Conservation (phyloP, 2,888 invertebrate genomes). For the Sicus ferrugineus region DNA sequence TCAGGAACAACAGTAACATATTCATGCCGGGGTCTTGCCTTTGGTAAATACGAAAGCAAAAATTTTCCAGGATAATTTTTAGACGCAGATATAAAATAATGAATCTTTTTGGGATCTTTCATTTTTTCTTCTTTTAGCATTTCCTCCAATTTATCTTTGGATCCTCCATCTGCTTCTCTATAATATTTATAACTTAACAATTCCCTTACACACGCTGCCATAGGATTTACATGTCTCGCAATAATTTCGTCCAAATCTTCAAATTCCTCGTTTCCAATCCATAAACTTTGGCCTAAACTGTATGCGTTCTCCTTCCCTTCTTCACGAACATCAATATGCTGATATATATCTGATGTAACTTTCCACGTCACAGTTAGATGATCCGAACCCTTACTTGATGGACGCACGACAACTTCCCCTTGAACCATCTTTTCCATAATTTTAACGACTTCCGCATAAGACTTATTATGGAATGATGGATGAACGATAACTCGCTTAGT, state of each 20-base stretch:
- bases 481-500: constrained; percentile 97
- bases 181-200: constrained; percentile 92
- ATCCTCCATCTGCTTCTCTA: constrained; percentile 77
- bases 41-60: constrained; percentile 90
- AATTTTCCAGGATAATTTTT: constrained; percentile 93
- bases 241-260: constrained; percentile 99
- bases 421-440: constrained; percentile 92
- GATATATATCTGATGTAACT: constrained; percentile 90
- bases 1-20: constrained; percentile 91
- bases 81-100: constrained; percentile 84
- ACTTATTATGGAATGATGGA: constrained; percentile 96
- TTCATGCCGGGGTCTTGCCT: constrained; percentile 86
- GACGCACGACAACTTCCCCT: constrained; percentile 95
- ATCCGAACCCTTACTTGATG: constrained; percentile 96
- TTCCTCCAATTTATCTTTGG: constrained; percentile 88
- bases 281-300: constrained; percentile 86
- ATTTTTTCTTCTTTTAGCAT: constrained; percentile 87
- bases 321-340: constrained; percentile 95
- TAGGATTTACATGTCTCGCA: constrained; percentile 93
- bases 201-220: constrained; percentile 93
- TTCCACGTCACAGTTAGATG: constrained; percentile 99
- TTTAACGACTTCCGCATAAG: constrained; percentile 90
- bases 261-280: constrained; percentile 92
- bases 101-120: constrained; percentile 86
- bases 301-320: constrained; percentile 97